phyloP scores from a whole-genome alignment of 2,113 vertebrate genomes.

The Aviceda subcristata region DNA sequence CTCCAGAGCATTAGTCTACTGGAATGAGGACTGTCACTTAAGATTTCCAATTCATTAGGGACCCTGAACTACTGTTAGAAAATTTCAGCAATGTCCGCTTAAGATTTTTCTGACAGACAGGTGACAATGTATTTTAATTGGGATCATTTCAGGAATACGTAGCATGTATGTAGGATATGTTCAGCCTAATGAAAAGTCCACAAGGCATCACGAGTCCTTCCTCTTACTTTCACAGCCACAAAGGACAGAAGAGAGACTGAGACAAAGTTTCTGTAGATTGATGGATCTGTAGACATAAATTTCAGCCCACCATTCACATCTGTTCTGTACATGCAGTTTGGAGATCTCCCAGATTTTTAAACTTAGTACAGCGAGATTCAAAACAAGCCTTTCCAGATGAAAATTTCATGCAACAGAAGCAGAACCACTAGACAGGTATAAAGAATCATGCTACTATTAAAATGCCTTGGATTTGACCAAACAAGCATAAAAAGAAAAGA shows the following conservation, averaged over 20 bases:
- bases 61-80: background rate
- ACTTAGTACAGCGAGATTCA: background rate
- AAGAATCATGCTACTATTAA: background rate
- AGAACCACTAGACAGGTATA: background rate
- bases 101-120: background rate
- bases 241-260: background rate
- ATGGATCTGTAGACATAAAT: background rate
- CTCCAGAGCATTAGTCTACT: background rate
- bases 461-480: background rate
- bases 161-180: background rate
- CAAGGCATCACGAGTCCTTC: background rate
- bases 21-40: background rate
- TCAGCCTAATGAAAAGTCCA: background rate
- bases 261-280: background rate
- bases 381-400: slow-evolving; percentile 1
- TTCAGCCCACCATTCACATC: slow-evolving; percentile 17
- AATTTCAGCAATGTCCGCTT: background rate
- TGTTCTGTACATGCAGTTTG: background rate
- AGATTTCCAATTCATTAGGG: background rate
- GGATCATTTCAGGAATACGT: background rate
- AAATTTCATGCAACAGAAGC: background rate
- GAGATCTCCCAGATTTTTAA: slow-evolving; percentile 32
- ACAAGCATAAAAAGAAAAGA: background rate
- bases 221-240: background rate
- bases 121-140: slow-evolving; percentile 3